These are phyloP conservation scores for Chironomus striatipennis DNA, from an alignment of 1,140 invertebrate species.

Conservation along the genomic window DNA sequence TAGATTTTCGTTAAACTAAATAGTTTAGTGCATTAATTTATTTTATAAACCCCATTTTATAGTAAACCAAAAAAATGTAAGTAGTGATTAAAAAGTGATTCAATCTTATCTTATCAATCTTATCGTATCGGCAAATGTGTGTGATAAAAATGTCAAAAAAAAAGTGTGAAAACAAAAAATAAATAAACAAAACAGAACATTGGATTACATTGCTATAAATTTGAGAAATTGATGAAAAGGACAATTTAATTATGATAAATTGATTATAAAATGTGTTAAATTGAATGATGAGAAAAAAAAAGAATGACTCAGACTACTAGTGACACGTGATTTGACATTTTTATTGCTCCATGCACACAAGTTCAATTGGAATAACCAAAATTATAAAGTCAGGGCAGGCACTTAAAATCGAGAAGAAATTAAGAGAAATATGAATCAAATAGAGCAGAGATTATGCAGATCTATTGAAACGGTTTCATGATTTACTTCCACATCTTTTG, in stretches of 20 bases:
- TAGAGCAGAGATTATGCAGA: neutral
- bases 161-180: neutral
- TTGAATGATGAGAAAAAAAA: neutral
- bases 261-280: neutral
- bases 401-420: neutral
- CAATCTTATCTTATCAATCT: neutral
- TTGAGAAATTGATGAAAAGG: too few relatives aligned
- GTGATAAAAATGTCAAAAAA: conserved; percentile 20
- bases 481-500: neutral
- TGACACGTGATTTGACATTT: neutral
- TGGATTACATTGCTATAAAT: neutral
- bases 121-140: too few relatives aligned
- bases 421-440: conserved; percentile 13
- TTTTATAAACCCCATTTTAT: conserved; percentile 15
- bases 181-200: too few relatives aligned
- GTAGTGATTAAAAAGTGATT: neutral
- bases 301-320: neutral
- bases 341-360: neutral
- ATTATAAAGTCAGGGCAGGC: too few relatives aligned
- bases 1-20: neutral
- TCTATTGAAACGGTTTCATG: neutral
- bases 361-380: too few relatives aligned
- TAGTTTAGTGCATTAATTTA: conserved; percentile 21
- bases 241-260: conserved; percentile 7
- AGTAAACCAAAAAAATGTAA: conserved; percentile 18